Conservation (phyloP, 2,113 vertebrate genomes). For the Oryzias curvinotus region DNA sequence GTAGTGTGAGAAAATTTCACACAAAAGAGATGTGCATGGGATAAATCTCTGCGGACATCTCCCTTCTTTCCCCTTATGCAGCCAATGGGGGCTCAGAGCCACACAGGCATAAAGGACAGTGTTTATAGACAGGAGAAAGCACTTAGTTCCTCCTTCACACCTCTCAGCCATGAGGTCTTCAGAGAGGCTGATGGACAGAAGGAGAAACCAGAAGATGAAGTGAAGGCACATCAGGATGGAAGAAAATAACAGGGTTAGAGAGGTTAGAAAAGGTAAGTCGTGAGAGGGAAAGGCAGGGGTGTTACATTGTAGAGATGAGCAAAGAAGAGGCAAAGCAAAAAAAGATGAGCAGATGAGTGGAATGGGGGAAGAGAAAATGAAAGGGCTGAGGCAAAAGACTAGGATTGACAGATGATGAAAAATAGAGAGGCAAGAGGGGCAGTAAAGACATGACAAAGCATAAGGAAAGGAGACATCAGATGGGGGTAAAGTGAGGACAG, state of each 20-base stretch:
- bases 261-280: slow-evolving; percentile 24
- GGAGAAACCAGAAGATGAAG: slow-evolving; percentile 26
- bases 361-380: slow-evolving; percentile 13
- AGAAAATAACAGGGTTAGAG: slow-evolving; percentile 37
- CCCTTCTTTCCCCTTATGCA: slow-evolving; percentile 26
- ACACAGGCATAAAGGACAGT: slow-evolving; percentile 61
- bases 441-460: slow-evolving; percentile 6
- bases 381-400: background rate
- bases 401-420: slow-evolving; percentile 8
- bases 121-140: slow-evolving; percentile 73
- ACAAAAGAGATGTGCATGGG: slow-evolving; percentile 32
- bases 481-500: slow-evolving; percentile 9
- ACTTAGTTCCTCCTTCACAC: slow-evolving; percentile 74
- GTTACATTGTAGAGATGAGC: slow-evolving; percentile 9
- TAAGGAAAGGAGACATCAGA: slow-evolving; percentile 13
- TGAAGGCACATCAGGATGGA: slow-evolving; percentile 16
- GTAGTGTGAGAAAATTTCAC: slow-evolving; percentile 12
- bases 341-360: slow-evolving; percentile 20
- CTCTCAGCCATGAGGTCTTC: slow-evolving; percentile 64
- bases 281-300: slow-evolving; percentile 1
- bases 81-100: slow-evolving; percentile 25
- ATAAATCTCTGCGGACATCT: slow-evolving; percentile 54
- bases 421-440: background rate
- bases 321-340: slow-evolving; percentile 22
- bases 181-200: slow-evolving; percentile 38